Percentiles rank a stretch among this genome's conserved stretches.
phyloP scores from a whole-genome alignment of 2,113 vertebrate genomes.

The Mionectes macconnelli region DNA sequence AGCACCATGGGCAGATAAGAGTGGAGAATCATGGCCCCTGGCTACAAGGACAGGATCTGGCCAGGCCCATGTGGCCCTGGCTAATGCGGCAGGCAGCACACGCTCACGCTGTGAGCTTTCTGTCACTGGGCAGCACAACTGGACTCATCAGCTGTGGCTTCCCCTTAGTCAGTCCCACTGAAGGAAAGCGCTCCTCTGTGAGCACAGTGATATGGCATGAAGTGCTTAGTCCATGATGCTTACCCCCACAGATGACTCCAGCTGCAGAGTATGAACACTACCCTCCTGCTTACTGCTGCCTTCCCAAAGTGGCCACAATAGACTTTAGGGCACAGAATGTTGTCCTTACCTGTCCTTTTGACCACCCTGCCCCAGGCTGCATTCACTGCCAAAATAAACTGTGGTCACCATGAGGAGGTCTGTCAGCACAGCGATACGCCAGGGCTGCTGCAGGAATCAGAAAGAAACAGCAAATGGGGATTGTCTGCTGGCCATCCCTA shows the following conservation, averaged over 20 bases:
- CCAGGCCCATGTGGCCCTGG: neutral
- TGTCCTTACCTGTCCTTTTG: slow-evolving; percentile 68
- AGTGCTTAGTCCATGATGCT: neutral
- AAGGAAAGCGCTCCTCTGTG: neutral
- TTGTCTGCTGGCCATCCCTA: neutral
- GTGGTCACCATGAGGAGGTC: slow-evolving; percentile 68
- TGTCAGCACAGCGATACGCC: slow-evolving; percentile 63
- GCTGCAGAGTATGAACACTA: neutral
- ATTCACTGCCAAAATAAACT: slow-evolving; percentile 70
- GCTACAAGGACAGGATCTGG: neutral
- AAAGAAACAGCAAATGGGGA: neutral
- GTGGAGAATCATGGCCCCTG: neutral
- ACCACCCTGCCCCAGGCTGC: slow-evolving; percentile 45
- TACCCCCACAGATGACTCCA: neutral
- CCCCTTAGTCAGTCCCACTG: neutral
- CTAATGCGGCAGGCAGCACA: neutral
- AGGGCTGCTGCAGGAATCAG: slow-evolving; percentile 69
- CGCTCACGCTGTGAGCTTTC: neutral
- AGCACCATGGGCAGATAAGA: neutral
- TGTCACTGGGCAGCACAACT: neutral
- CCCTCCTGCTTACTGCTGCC: neutral
- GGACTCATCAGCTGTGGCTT: neutral
- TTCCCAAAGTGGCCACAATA: neutral
- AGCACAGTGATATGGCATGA: neutral
- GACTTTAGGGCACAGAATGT: neutral